Evolutionary conservation across 2,113 vertebrate species (phyloP).

Genomic region (Colius striatus): DNA sequence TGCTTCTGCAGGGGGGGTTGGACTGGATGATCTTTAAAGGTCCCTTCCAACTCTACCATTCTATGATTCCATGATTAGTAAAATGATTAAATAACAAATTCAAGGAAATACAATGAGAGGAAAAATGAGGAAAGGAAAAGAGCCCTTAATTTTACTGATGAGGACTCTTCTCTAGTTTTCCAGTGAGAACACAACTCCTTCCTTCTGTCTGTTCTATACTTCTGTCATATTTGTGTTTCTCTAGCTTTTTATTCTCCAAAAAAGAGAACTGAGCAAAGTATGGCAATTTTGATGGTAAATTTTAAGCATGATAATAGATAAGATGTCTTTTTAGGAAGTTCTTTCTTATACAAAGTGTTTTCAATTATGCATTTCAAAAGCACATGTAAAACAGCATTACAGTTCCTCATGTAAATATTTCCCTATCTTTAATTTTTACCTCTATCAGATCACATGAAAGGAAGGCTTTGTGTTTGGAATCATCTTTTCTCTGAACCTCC

Average conservation of each 20-base stretch:
- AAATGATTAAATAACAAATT: neutral
- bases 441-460: constrained; percentile 41
- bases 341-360: constrained; percentile 1
- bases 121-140: neutral
- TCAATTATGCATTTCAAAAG: constrained; percentile 52
- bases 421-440: constrained; percentile 42
- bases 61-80: neutral
- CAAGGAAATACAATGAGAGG: neutral
- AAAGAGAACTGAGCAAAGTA: neutral
- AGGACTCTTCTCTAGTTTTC: neutral
- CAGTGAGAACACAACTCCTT: neutral
- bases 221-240: neutral
- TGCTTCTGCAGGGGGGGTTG: no score
- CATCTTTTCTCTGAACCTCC: constrained; percentile 47
- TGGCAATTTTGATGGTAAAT: neutral
- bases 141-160: neutral
- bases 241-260: neutral
- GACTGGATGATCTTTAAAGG: no score
- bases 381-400: constrained; percentile 10
- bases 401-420: neutral
- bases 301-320: neutral
- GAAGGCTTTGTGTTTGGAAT: constrained; percentile 53
- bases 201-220: neutral
- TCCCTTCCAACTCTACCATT: neutral
- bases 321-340: constrained; percentile 37